A percentile compares a stretch with the other conserved stretches of the same genome.
phyloP scores from a whole-genome alignment of 2,113 vertebrate species.

The Rhinopomastus cyanomelas region DNA sequence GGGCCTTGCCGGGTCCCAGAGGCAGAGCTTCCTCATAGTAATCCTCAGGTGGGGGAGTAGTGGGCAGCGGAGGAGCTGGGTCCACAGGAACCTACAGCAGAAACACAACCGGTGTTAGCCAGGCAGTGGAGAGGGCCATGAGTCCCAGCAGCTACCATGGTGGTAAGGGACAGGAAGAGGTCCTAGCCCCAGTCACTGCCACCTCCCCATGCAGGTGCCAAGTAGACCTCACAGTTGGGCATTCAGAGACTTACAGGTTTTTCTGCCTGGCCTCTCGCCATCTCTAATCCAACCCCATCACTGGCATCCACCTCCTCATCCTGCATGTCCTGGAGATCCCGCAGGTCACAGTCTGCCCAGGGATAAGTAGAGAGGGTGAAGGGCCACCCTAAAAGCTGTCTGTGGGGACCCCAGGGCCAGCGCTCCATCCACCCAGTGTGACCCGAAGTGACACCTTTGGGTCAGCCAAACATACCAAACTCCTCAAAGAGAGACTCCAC shows the following conservation, averaged over 20 bases:
- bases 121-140: not conserved
- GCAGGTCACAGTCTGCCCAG: constrained; percentile 87
- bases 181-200: not conserved
- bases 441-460: no score
- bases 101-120: not conserved
- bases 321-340: constrained; percentile 86
- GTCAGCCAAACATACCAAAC: constrained; percentile 79
- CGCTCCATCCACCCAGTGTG: not conserved
- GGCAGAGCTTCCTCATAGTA: constrained; percentile 98
- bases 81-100: constrained; percentile 76
- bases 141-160: not conserved
- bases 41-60: constrained; percentile 91
- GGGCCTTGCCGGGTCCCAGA: constrained; percentile 86
- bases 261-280: constrained; percentile 11
- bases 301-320: constrained; percentile 82
- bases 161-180: not conserved
- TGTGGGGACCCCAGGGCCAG: no score
- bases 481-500: constrained; percentile 97
- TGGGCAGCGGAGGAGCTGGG: constrained; percentile 88
- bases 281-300: constrained; percentile 61
- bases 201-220: fast-evolving
- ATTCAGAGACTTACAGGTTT: constrained; percentile 60
- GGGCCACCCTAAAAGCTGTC: not conserved
- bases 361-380: not conserved
- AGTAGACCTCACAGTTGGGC: no score